phyloP scores from a whole-genome alignment of 2,797 vertebrate species.

The Leptatherina wallacei region DNA sequence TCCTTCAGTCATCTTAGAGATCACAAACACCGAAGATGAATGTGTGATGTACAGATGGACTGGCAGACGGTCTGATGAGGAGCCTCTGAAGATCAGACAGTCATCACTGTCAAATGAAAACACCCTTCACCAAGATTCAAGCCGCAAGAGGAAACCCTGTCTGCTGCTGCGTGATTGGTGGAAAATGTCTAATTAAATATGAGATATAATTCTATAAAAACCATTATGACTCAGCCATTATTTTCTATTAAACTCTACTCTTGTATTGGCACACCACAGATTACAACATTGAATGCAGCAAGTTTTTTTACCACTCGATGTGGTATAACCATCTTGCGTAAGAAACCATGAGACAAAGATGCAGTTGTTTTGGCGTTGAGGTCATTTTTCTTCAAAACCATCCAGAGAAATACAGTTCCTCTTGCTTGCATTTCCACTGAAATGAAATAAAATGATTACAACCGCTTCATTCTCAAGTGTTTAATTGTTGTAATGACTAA shows the following conservation, averaged over 20 bases:
- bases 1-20: slow-evolving; percentile 32
- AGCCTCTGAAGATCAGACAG: slow-evolving; percentile 45
- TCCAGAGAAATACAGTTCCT: background rate
- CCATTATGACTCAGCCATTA: background rate
- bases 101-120: slow-evolving; percentile 40
- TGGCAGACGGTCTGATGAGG: slow-evolving; percentile 52
- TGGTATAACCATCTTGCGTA: background rate
- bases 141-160: slow-evolving; percentile 25
- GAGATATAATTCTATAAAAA: background rate
- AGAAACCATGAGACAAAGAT: slow-evolving; percentile 4
- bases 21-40: slow-evolving; percentile 21
- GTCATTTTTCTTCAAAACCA: slow-evolving; percentile 5
- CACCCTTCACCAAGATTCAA: slow-evolving; percentile 31
- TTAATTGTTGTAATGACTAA: background rate
- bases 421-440: background rate
- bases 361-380: slow-evolving; percentile 5
- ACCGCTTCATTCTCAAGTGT: background rate
- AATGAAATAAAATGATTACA: background rate
- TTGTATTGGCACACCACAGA: background rate
- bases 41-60: slow-evolving; percentile 62
- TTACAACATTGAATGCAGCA: background rate
- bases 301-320: background rate
- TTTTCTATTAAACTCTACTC: background rate
- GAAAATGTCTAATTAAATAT: slow-evolving; percentile 13
- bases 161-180: background rate